Conservation (phyloP, 1,140 invertebrate genomes). For the Adelges cooleyi region DNA sequence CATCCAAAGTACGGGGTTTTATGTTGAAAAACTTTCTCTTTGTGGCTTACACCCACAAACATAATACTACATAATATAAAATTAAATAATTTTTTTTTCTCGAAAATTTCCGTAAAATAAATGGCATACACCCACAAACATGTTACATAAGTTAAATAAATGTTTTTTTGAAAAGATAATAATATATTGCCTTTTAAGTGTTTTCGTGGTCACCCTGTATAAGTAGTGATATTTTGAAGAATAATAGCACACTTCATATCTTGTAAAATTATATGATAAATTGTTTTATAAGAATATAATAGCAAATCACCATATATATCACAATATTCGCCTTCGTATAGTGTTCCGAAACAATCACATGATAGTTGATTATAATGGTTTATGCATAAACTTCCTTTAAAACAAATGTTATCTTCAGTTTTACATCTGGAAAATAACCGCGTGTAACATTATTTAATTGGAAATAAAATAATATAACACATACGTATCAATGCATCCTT, state of each 20-base stretch:
- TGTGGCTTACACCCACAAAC: no score
- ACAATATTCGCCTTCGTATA: constrained; percentile 79
- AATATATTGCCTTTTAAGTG: neutral
- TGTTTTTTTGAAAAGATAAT: no score
- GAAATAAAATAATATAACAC: constrained; percentile 11
- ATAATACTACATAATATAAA: no score
- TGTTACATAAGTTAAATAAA: no score
- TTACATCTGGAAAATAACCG: constrained; percentile 44
- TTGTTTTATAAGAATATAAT: neutral
- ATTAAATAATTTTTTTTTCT: no score
- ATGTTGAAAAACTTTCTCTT: no score
- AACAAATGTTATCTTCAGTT: constrained; percentile 67
- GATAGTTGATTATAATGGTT: constrained; percentile 77
- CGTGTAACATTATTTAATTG: neutral
- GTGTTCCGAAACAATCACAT: constrained; percentile 83
- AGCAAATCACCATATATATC: constrained; percentile 70
- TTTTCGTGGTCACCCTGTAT: no score
- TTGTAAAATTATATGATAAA: neutral
- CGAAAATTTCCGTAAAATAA: no score
- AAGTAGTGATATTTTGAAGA: no score
- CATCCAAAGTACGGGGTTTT: no score
- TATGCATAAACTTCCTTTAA: constrained; percentile 68
- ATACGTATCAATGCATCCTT: constrained; percentile 67
- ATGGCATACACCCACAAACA: no score
- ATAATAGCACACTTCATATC: no score